Evolutionary conservation across 2,113 vertebrate genomes (phyloP).

Genomic region (Nothobranchius furzeri): DNA sequence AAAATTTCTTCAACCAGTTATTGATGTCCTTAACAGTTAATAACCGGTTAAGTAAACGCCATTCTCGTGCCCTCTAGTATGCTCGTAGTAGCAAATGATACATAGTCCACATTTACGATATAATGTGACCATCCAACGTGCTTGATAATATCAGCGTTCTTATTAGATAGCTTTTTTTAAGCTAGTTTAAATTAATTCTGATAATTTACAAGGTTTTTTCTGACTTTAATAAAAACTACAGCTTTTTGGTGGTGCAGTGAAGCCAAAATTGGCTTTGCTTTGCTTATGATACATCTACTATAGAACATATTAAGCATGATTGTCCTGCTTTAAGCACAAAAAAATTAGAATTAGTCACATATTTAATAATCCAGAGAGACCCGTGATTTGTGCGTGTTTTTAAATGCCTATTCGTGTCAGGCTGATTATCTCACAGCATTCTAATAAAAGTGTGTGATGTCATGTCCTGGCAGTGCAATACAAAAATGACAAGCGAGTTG

Average conservation of each 20-base stretch:
- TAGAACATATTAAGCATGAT: not conserved
- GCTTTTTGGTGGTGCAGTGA: too few relatives aligned
- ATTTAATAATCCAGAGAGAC: not conserved
- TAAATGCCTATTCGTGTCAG: not conserved
- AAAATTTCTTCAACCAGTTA: too few relatives aligned
- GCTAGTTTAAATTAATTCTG: not conserved
- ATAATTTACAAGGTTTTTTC: not conserved
- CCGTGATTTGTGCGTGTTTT: not conserved
- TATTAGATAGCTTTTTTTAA: not conserved
- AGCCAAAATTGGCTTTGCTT: not conserved
- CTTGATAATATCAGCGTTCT: too few relatives aligned
- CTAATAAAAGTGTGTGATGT: not conserved
- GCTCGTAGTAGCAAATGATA: too few relatives aligned
- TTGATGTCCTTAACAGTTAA: too few relatives aligned
- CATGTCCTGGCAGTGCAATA: not conserved
- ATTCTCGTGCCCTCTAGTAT: too few relatives aligned
- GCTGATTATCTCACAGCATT: not conserved
- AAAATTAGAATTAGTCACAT: not conserved
- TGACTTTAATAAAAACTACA: too few relatives aligned
- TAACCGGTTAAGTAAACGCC: too few relatives aligned
- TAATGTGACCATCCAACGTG: too few relatives aligned
- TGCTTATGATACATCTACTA: not conserved
- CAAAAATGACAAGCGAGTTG: slow-evolving; percentile 2
- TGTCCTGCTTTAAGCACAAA: not conserved
- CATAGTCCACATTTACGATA: too few relatives aligned